Base-by-base conservation (phyloP, 1,140 invertebrate species). In the Nymphalis io region DNA sequence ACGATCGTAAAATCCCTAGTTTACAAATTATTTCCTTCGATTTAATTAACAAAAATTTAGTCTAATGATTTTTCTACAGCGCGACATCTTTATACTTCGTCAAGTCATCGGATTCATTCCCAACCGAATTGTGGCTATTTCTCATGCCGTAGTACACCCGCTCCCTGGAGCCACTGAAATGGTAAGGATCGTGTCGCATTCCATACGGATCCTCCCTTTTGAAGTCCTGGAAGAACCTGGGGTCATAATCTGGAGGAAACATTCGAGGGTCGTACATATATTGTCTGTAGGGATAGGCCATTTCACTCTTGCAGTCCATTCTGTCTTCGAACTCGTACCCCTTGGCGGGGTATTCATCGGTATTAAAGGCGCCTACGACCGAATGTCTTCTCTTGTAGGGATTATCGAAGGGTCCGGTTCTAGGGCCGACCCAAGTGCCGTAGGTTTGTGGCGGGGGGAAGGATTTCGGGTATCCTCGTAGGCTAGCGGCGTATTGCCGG, bases 41-140 rank as follows among this genome's bases (percentile, higher is more conserved):
- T 33, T 33, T 0, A 8, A 33, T 33, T 33, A 33, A 33, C 27
- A 33, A 4, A 8, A 33, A 33, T 8, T 33, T 8, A 33, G 27
- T 33, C 27, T 33, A 33, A 3, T 0, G 27, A 3, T 8, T 8
- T 33, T 1, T 46, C 83, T 72, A 92, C 60, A 92, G 80, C 53
- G 92, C 92, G 38, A 93, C 91, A 68, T 93, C 92, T 68, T 92
- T 92, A 82, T 93, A 93, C 61, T 93, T 93, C 1, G 88, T 90
- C 51, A 93, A 72, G 79, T 93, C 92, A 78, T 93, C 92, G 20
- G 92, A 93, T 71, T 93, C 92, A 60, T 93, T 93, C 0, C 92
- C 92, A 33, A 92, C 85, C 0, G 92, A 93, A 0, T 84, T 92
- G 65, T 93, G 91, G 78, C 92, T 93, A 39, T 92, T 89, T 16